Evolutionary conservation across 1,140 invertebrate species (phyloP).

Genomic region (Hyles euphorbiae): DNA sequence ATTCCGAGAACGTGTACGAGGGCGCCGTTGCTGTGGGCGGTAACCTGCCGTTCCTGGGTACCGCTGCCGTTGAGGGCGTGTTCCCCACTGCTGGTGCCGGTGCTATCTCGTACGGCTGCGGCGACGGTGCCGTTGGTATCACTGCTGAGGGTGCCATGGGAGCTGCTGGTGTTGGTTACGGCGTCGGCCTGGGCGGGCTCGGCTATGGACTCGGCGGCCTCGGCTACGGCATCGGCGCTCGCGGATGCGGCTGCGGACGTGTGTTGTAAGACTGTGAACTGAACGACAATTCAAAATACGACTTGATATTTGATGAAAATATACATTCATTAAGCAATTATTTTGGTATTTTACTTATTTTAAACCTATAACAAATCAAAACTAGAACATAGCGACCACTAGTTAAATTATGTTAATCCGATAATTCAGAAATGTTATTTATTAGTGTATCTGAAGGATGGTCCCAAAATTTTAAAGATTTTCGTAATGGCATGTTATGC

Average conservation of each 20-base stretch:
- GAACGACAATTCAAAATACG: too few relatives aligned
- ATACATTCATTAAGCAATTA: too few relatives aligned
- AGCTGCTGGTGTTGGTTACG: not conserved
- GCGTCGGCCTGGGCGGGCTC: not conserved
- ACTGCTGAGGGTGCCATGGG: not conserved
- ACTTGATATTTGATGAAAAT: too few relatives aligned
- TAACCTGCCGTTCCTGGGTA: not conserved
- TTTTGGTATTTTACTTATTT: too few relatives aligned
- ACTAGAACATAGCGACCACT: too few relatives aligned
- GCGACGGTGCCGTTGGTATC: conserved; percentile 17
- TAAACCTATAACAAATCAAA: too few relatives aligned
- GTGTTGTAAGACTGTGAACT: too few relatives aligned
- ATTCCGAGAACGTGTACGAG: conserved; percentile 7
- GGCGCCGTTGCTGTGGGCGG: not conserved
- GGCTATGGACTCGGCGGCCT: not conserved
- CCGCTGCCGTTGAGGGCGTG: conserved; percentile 18
- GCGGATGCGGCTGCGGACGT: conserved; percentile 20
- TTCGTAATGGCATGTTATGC: too few relatives aligned
- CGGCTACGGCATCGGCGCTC: conserved; percentile 12
- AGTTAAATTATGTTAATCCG: too few relatives aligned
- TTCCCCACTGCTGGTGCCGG: conserved; percentile 30
- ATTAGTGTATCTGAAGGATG: too few relatives aligned
- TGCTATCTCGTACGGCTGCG: conserved; percentile 24
- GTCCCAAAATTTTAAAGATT: too few relatives aligned
- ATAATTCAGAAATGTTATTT: too few relatives aligned